A percentile compares a stretch with the other conserved stretches of the same genome.
These are phyloP conservation scores for Silurus meridionalis DNA, from an alignment of 2,113 vertebrate genomes.

Conservation along the genomic window DNA sequence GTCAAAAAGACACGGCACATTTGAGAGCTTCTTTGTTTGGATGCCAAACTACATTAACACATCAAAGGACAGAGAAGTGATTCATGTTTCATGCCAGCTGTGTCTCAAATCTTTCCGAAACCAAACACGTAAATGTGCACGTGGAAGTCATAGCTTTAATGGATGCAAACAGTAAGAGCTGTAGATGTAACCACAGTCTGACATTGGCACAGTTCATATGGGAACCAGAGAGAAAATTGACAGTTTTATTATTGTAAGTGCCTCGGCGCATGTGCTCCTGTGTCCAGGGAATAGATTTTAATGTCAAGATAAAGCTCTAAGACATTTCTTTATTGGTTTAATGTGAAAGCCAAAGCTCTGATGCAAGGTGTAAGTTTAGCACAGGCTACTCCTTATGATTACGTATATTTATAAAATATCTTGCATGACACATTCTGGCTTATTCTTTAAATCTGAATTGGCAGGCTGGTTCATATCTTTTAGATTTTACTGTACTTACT, in stretches of 20 bases:
- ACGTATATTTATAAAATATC: conserved; percentile 9
- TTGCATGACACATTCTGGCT: not conserved
- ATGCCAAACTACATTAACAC: conserved; percentile 4
- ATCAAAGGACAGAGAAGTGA: conserved; percentile 8
- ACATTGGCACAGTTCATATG: not conserved
- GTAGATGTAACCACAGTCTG: not conserved
- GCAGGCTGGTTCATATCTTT: not conserved
- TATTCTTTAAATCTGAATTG: not conserved
- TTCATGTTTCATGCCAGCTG: not conserved
- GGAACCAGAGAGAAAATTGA: not conserved
- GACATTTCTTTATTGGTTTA: not conserved
- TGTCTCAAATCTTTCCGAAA: not conserved
- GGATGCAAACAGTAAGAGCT: conserved; percentile 1
- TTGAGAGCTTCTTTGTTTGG: conserved; percentile 4
- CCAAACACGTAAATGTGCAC: conserved; percentile 4
- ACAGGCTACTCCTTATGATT: not conserved
- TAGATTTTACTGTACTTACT: not conserved
- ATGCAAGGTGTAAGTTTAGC: not conserved
- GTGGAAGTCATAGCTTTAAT: not conserved
- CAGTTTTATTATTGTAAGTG: not conserved
- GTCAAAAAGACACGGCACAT: not conserved
- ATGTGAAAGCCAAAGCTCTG: conserved; percentile 1
- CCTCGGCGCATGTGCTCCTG: not conserved
- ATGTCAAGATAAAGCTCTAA: not conserved
- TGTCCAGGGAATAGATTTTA: not conserved